phyloP scores from a whole-genome alignment of 2,113 vertebrate species.

The Nibea coibor region DNA sequence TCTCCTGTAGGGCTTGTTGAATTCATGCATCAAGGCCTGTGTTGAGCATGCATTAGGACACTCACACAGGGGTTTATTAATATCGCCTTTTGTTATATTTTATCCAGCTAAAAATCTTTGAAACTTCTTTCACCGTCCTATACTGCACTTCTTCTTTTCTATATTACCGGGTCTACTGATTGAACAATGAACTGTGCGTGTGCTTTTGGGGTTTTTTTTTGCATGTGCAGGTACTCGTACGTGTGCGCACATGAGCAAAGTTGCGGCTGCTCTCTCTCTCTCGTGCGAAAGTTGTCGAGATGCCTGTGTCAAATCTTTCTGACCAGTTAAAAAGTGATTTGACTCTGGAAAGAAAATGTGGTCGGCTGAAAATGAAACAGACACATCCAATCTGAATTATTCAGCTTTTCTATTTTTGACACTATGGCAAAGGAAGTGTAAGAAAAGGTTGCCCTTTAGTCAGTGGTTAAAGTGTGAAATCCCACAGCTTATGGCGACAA shows the following conservation, averaged over 20 bases:
- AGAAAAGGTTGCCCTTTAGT: slow-evolving; percentile 75
- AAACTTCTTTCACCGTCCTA: not conserved
- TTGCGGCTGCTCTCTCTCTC: not conserved
- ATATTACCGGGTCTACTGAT: not conserved
- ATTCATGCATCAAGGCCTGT: slow-evolving; percentile 18
- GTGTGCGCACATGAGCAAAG: slow-evolving; percentile 4
- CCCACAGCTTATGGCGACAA: slow-evolving; percentile 52
- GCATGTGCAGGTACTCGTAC: slow-evolving; percentile 7
- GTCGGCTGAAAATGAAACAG: slow-evolving; percentile 44
- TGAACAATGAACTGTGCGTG: slow-evolving; percentile 4
- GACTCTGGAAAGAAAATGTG: slow-evolving; percentile 43
- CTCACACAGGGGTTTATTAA: not conserved
- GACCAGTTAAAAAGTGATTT: slow-evolving; percentile 60
- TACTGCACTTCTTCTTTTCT: slow-evolving; percentile 1
- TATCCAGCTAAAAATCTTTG: not conserved
- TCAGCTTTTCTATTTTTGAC: slow-evolving; percentile 74
- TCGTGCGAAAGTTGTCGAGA: slow-evolving; percentile 32
- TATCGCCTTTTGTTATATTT: not conserved
- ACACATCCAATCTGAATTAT: slow-evolving; percentile 70
- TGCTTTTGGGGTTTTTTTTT: not conserved
- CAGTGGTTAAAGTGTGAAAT: slow-evolving; percentile 76
- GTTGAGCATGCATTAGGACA: not conserved
- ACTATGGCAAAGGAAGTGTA: slow-evolving; percentile 63
- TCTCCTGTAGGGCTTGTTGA: slow-evolving; percentile 41
- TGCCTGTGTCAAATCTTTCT: slow-evolving; percentile 55